Evolutionary conservation across 2,888 invertebrate species (phyloP).

Genomic region (Drosophila mimetica): DNA sequence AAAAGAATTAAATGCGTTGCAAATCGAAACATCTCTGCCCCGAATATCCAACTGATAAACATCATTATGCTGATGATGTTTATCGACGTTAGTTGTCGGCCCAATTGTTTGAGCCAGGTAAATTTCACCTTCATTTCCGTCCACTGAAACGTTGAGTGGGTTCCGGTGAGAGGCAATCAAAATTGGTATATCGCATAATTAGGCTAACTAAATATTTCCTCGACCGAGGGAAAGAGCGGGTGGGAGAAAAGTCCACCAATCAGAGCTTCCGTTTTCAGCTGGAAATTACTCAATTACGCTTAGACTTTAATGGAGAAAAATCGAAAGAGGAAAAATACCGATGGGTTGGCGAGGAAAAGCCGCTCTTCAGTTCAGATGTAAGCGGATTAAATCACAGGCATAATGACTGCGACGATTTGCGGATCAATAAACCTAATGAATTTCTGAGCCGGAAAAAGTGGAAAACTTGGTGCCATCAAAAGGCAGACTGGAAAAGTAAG

Average conservation of each 20-base stretch:
- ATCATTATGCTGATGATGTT: conserved; percentile 38
- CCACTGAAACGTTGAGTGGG: conserved; percentile 6
- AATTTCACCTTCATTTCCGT: conserved; percentile 71
- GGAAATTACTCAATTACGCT: conserved; percentile 76
- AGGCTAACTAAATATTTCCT: conserved; percentile 75
- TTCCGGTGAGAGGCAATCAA: conserved; percentile 51
- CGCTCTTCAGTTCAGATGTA: conserved; percentile 29
- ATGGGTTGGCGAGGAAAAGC: neutral
- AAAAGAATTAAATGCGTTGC: neutral
- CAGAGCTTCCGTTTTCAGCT: conserved; percentile 65
- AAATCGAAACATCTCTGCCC: conserved; percentile 27
- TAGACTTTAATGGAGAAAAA: conserved; percentile 64
- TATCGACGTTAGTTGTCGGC: conserved; percentile 50
- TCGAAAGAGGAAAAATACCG: conserved; percentile 4
- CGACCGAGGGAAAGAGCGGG: conserved; percentile 14
- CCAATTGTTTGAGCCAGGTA: conserved; percentile 60
- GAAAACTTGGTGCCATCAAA: conserved; percentile 28
- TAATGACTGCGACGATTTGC: conserved; percentile 53
- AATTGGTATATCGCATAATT: conserved; percentile 69
- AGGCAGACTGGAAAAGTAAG: conserved; percentile 25
- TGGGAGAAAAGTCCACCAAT: conserved; percentile 46
- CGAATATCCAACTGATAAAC: conserved; percentile 15
- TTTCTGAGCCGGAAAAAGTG: conserved; percentile 27
- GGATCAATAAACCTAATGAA: conserved; percentile 60
- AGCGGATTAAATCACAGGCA: conserved; percentile 57